These are phyloP conservation scores for Cryptoprocta ferox DNA, from an alignment of 2,797 vertebrate genomes.

Conservation along the genomic window DNA sequence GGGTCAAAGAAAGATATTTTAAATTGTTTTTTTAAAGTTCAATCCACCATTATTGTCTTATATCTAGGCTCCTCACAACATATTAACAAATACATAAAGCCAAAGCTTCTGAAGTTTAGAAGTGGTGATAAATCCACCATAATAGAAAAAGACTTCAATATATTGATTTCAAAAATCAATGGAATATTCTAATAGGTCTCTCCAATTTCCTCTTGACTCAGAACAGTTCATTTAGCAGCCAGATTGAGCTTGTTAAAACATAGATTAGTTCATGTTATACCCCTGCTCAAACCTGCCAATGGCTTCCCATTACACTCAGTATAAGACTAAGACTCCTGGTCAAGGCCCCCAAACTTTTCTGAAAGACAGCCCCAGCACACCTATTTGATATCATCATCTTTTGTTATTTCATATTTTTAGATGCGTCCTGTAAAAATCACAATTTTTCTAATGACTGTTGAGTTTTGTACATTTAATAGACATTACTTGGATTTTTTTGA, in stretches of 20 bases:
- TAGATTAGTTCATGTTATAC: background rate
- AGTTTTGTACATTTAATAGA: background rate
- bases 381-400: background rate
- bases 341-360: background rate
- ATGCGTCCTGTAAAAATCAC: background rate
- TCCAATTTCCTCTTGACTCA: background rate
- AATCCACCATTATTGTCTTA: background rate
- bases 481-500: background rate
- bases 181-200: background rate
- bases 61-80: background rate
- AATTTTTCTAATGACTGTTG: background rate
- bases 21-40: constrained; percentile 2
- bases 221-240: no score
- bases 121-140: background rate
- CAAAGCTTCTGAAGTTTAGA: constrained; percentile 6
- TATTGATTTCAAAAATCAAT: background rate
- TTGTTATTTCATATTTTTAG: background rate
- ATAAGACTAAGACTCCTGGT: background rate
- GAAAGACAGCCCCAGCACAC: background rate
- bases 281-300: background rate
- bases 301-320: background rate
- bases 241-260: background rate
- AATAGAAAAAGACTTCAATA: background rate
- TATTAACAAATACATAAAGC: background rate
- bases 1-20: background rate